Base-by-base conservation (phyloP, 2,113 vertebrate species). In the Aplodontia rufa region DNA sequence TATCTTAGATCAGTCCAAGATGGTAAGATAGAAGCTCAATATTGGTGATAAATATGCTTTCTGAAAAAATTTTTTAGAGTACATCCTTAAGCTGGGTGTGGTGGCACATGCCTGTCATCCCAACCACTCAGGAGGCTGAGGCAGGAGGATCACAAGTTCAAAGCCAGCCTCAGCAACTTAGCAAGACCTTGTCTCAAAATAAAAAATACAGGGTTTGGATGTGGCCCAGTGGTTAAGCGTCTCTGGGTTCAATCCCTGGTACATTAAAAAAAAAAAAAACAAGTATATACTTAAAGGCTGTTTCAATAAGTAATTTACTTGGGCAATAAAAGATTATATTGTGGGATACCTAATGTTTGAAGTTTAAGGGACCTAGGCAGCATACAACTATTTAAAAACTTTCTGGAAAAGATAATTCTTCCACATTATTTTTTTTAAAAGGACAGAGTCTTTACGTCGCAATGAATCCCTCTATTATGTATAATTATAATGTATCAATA, bases 281-380 rank as follows among this genome's bases (percentile, higher is more conserved):
- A 35, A 45, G 64, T 87, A 79, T 92, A 90, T 96, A 45, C 85
- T 87, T 90, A 96, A 90, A 93, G 69, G 16, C 42, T 84, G 28
- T 64, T 83, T 49, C 72, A 87, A 87, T 74, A 94, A 85, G 88
- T 93, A 94, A 90, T 83, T 94, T 94, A 92, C 35, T 45, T 20
- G 30, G 51, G 55, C 42, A 51, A 51, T 83, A 83, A 94, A 89
- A 90, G 71, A 69, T 92, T 87, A 42, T 58, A 53, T 71, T 28
- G 75, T 32, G 32, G 47, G 75, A 42, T n/a, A 87, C 19, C 11
- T 69, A 75, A 92, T 87, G 53, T 75, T 40, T 92, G 53, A 95
- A 69, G 47, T 96, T 87, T 95, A 94, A 83, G 75, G 40, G 45
- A 96, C 5, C 35, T 45, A 89, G 42, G 53, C 64, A 83, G 69